Evolutionary conservation across 2,888 invertebrate species (phyloP).

Genomic region (Diaprepes abbreviatus): DNA sequence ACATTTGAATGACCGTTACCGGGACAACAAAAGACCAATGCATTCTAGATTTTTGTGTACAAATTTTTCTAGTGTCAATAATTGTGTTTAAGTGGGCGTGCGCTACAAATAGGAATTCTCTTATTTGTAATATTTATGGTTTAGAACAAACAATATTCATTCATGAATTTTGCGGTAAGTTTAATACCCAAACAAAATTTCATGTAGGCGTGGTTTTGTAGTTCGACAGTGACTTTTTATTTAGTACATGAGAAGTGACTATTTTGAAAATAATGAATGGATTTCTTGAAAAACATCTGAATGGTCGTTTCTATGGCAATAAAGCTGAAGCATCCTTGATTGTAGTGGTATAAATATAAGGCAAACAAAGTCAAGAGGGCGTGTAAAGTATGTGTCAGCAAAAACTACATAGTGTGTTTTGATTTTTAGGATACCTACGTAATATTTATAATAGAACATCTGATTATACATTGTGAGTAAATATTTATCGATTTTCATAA

Average conservation of each 20-base stretch:
- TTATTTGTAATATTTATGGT: slow-evolving; percentile 2
- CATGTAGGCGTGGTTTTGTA: slow-evolving; percentile 3
- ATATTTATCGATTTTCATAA: too few relatives aligned
- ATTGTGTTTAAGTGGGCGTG: slow-evolving; percentile 18
- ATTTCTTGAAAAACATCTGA: neutral
- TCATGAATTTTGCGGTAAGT: neutral
- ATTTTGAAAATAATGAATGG: too few relatives aligned
- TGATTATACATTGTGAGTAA: too few relatives aligned
- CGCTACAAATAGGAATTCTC: neutral
- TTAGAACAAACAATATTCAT: neutral
- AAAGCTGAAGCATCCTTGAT: neutral
- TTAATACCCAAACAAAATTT: slow-evolving; percentile 1
- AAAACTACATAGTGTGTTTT: too few relatives aligned
- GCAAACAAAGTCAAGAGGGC: slow-evolving; percentile 16
- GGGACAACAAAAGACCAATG: slow-evolving; percentile 3
- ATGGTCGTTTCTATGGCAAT: neutral
- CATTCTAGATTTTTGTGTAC: neutral
- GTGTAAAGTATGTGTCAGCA: neutral
- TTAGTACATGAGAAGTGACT: too few relatives aligned
- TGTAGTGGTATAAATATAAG: neutral
- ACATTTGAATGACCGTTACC: slow-evolving; percentile 33
- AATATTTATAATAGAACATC: too few relatives aligned
- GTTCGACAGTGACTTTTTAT: neutral
- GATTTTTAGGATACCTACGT: too few relatives aligned
- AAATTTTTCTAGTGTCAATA: slow-evolving; percentile 7